Evolutionary conservation across 2,888 invertebrate genomes (phyloP).

Genomic region (Heteromyza rotundicornis): DNA sequence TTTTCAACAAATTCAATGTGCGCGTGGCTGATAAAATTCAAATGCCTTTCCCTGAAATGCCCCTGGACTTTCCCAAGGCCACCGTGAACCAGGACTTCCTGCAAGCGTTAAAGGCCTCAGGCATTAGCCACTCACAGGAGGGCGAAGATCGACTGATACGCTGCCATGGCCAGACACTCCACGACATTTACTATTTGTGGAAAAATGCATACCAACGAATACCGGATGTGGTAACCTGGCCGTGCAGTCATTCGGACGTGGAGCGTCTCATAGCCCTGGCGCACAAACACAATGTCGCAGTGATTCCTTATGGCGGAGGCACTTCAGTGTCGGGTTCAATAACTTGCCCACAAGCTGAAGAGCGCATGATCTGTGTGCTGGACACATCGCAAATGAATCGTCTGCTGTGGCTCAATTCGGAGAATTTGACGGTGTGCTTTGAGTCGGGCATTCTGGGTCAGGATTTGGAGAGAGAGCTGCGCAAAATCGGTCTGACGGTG

Average conservation of each 20-base stretch:
- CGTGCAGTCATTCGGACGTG: slow-evolving; percentile 84
- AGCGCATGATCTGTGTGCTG: slow-evolving; percentile 81
- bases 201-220: slow-evolving; percentile 79
- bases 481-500: slow-evolving; percentile 79
- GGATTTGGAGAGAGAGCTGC: slow-evolving; percentile 86
- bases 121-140: slow-evolving; percentile 71
- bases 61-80: slow-evolving; percentile 72
- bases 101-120: slow-evolving; percentile 65
- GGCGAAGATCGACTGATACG: slow-evolving; percentile 85
- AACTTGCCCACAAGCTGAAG: slow-evolving; percentile 80
- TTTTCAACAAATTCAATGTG: slow-evolving; percentile 74
- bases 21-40: slow-evolving; percentile 63
- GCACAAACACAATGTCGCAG: slow-evolving; percentile 73
- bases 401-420: slow-evolving; percentile 90
- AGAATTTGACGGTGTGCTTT: slow-evolving; percentile 80
- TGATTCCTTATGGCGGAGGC: slow-evolving; percentile 95
- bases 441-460: slow-evolving; percentile 95
- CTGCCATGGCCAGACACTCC: slow-evolving; percentile 91
- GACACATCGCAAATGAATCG: slow-evolving; percentile 97
- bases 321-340: slow-evolving; percentile 91
- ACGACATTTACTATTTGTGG: slow-evolving; percentile 83
- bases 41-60: slow-evolving; percentile 65
- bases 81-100: slow-evolving; percentile 69
- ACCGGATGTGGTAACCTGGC: slow-evolving; percentile 95
- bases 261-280: slow-evolving; percentile 80